Evolutionary conservation across 2,888 invertebrate species (phyloP).

Genomic region (Pristionchus fissidentatus): DNA sequence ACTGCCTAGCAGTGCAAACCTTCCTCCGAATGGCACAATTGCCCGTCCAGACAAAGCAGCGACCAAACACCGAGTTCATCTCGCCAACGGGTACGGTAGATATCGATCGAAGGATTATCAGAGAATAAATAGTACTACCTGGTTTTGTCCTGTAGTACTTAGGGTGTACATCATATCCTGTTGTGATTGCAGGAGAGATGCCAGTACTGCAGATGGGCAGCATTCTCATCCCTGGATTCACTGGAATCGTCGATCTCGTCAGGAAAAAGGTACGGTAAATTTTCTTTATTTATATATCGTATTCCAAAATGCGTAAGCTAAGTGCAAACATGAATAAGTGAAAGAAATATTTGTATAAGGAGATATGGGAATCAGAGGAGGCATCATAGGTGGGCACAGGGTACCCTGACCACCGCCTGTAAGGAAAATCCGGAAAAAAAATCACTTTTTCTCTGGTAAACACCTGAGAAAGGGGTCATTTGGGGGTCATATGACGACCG

Average conservation of each 20-base stretch:
- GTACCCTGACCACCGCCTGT: too few relatives aligned
- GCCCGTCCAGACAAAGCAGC: slow-evolving; percentile 86
- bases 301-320: background rate
- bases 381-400: background rate
- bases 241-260: slow-evolving; percentile 91
- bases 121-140: slow-evolving; percentile 24
- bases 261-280: slow-evolving; percentile 82
- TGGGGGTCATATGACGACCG: too few relatives aligned
- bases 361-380: too few relatives aligned
- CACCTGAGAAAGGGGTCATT: too few relatives aligned
- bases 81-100: slow-evolving; percentile 83
- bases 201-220: slow-evolving; percentile 93
- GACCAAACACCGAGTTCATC: slow-evolving; percentile 95
- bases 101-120: background rate
- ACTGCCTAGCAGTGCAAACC: slow-evolving; percentile 91
- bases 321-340: too few relatives aligned
- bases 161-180: too few relatives aligned
- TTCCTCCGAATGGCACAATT: slow-evolving; percentile 93
- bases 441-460: too few relatives aligned
- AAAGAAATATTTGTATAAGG: too few relatives aligned
- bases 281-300: background rate
- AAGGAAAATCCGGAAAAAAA: too few relatives aligned
- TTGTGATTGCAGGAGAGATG: slow-evolving; percentile 82
- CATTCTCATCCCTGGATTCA: slow-evolving; percentile 90
- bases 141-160: background rate